These are phyloP conservation scores for Ivindomyrus marchei DNA, from an alignment of 2,113 vertebrate species.

Conservation along the genomic window DNA sequence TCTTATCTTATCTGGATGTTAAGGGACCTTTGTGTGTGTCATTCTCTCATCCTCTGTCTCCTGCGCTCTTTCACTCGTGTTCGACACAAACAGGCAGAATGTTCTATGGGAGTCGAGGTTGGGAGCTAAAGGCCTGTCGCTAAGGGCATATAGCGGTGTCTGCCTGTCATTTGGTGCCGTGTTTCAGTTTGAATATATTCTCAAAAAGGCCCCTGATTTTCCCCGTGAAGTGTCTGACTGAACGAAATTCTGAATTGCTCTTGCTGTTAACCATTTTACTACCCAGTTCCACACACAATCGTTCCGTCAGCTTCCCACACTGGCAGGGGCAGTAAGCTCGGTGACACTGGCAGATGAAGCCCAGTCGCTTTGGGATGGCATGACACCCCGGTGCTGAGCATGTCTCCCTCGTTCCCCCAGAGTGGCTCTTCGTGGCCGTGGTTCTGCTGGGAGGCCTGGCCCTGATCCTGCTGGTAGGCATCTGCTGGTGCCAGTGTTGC, in stretches of 20 bases:
- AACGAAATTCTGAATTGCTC: background rate
- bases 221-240: background rate
- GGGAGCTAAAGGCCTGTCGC: background rate
- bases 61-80: background rate
- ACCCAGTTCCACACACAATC: background rate
- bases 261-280: background rate
- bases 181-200: background rate
- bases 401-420: constrained; percentile 53
- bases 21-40: constrained; percentile 1
- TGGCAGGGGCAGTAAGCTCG: background rate
- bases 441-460: constrained; percentile 78
- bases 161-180: background rate
- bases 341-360: background rate
- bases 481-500: constrained; percentile 99
- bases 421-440: constrained; percentile 90
- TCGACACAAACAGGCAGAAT: background rate
- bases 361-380: background rate
- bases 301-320: background rate
- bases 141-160: background rate
- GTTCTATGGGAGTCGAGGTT: background rate
- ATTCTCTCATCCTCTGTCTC: background rate
- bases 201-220: background rate
- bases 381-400: background rate
- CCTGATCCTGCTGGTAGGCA: constrained; percentile 80
- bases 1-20: background rate